Percentiles rank a stretch among this genome's conserved stretches.
phyloP scores from a whole-genome alignment of 2,797 vertebrate species.

The Chelon auratus region DNA sequence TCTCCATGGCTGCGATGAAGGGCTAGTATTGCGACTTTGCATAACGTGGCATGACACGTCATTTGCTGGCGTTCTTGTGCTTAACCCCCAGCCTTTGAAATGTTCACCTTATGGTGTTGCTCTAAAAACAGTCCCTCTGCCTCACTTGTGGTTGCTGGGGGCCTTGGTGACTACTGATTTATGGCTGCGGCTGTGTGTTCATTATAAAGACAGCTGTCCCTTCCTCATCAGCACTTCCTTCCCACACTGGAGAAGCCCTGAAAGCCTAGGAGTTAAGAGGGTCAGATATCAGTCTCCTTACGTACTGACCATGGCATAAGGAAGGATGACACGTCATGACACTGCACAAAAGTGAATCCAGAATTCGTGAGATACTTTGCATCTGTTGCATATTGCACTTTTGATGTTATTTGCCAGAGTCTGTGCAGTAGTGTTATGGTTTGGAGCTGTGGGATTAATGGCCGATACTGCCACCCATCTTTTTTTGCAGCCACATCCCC shows the following conservation, averaged over 20 bases:
- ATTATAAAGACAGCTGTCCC: constrained; percentile 77
- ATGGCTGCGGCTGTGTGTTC: constrained; percentile 69
- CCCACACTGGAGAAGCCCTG: constrained; percentile 61
- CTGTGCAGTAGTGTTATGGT: too few relatives aligned
- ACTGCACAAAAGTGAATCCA: too few relatives aligned
- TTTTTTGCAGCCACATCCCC: too few relatives aligned
- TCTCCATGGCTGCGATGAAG: constrained; percentile 42
- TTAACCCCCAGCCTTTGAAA: constrained; percentile 47
- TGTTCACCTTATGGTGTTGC: constrained; percentile 34
- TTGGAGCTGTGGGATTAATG: too few relatives aligned
- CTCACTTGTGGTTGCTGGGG: constrained; percentile 41
- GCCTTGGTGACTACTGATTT: constrained; percentile 69
- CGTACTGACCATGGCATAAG: too few relatives aligned
- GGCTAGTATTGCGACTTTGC: constrained; percentile 56
- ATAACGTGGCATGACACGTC: constrained; percentile 50
- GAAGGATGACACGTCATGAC: too few relatives aligned
- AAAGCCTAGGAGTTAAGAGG: constrained; percentile 57
- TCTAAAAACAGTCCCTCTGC: constrained; percentile 53
- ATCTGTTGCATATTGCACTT: too few relatives aligned
- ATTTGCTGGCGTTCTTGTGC: constrained; percentile 39
- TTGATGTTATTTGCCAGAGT: too few relatives aligned
- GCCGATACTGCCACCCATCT: too few relatives aligned
- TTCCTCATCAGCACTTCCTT: constrained; percentile 68
- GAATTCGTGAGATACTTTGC: too few relatives aligned
- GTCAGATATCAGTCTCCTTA: not conserved